These are phyloP conservation scores for Gymnothorax reevesii DNA, from an alignment of 2,797 vertebrate genomes.

Conservation along the genomic window DNA sequence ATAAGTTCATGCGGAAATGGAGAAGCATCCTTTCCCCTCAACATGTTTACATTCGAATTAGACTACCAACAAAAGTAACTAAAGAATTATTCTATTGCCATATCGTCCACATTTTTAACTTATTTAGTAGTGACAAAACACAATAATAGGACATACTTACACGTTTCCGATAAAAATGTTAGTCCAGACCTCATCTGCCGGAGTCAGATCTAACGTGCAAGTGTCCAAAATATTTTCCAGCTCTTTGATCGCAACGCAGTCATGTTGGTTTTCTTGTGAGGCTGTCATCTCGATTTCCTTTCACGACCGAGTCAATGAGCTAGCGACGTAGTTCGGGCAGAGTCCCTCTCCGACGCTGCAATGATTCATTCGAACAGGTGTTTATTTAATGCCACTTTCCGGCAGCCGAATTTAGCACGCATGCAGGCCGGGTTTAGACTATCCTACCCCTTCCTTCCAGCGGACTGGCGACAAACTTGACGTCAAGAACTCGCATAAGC, in stretches of 20 bases:
- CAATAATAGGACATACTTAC: conserved; percentile 64
- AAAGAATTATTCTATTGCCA: background rate
- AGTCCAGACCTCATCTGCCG: conserved; percentile 78
- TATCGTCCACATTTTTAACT: background rate
- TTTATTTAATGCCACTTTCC: conserved; percentile 45
- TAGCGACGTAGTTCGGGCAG: background rate
- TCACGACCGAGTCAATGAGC: conserved; percentile 12
- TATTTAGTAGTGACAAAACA: background rate
- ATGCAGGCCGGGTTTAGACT: background rate
- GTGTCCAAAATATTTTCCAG: conserved; percentile 76
- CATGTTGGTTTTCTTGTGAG: conserved; percentile 51
- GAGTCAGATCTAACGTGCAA: conserved; percentile 72
- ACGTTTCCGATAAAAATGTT: conserved; percentile 76
- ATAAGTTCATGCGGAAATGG: background rate
- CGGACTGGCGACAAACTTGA: background rate
- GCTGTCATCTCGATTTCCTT: conserved; percentile 64
- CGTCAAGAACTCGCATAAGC: background rate
- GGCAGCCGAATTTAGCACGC: conserved; percentile 64
- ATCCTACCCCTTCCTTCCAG: background rate
- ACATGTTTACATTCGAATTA: background rate
- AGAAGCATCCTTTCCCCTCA: background rate
- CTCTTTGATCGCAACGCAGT: conserved; percentile 68
- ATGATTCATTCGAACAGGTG: conserved; percentile 68
- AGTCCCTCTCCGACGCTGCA: conserved; percentile 21
- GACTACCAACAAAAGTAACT: background rate